A percentile compares a stretch with the other conserved stretches of the same genome.
These are phyloP conservation scores for Onthophagus taurus DNA, from an alignment of 1,140 invertebrate species.

Conservation along the genomic window DNA sequence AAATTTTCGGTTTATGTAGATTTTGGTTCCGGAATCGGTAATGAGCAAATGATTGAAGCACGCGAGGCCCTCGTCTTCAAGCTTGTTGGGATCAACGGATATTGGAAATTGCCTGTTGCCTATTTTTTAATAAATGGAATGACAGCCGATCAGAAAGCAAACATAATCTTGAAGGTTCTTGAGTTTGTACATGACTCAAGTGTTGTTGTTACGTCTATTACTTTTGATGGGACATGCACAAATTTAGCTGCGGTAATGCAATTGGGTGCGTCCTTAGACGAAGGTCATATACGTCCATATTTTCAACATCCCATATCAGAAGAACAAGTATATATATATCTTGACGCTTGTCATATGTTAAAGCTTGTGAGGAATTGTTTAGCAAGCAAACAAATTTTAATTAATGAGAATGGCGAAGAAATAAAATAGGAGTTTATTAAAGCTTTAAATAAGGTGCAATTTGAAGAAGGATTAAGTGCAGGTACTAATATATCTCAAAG, in stretches of 20 bases:
- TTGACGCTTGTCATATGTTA: conserved; percentile 17
- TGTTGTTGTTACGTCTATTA: conserved; percentile 25
- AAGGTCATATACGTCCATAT: background rate
- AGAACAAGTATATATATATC: conserved; percentile 10
- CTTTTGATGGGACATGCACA: conserved; percentile 29
- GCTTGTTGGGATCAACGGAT: conserved; percentile 27
- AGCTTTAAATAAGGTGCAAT: conserved; percentile 18
- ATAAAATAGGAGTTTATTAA: conserved; percentile 19
- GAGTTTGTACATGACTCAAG: conserved; percentile 20
- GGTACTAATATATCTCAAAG: conserved; percentile 24
- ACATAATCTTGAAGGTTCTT: conserved; percentile 20
- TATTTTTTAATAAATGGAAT: conserved; percentile 18
- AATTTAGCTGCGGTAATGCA: conserved; percentile 22
- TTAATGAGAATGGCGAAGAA: conserved; percentile 3
- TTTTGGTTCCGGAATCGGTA: conserved; percentile 16
- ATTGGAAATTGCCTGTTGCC: conserved; percentile 30
- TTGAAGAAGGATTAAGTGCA: conserved; percentile 18
- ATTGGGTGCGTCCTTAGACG: conserved; percentile 21
- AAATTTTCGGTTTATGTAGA: conserved; percentile 3
- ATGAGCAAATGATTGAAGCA: conserved; percentile 26
- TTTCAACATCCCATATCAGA: conserved; percentile 13
- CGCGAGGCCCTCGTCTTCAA: conserved; percentile 35
- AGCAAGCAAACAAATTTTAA: conserved; percentile 4
- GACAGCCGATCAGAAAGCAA: conserved; percentile 16
- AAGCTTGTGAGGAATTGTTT: conserved; percentile 18